Base-by-base conservation (phyloP, 2,888 invertebrate genomes). In the Philereme vetulata region DNA sequence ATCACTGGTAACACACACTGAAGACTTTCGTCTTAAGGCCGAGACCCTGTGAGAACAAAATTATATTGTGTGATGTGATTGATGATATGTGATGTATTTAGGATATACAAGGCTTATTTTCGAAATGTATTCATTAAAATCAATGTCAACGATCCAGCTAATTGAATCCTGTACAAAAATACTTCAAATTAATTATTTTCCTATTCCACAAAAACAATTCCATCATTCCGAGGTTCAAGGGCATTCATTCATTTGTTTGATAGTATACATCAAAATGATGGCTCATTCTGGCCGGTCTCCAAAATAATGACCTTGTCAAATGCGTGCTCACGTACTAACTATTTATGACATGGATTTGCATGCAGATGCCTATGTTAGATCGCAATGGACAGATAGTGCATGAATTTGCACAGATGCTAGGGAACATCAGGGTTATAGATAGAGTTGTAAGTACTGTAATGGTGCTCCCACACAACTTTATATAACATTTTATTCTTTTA, bases 321-420 rank as follows among this genome's bases (percentile, higher is more conserved):
- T 81, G 80, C 78, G 77, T 77, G 71, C 74, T 80, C 77, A 79
- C 80, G 80, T 79, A 80, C 75, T 68, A 68, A 71, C 68, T 78
- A 79, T 82, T 82, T 84, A 82, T 84, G 79, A 82, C 80, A 85
- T 80, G 77, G 73, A 85, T 88, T 85, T 83, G 75, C 84, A 85
- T 86, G 77, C 72, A 80, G 82, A 84, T 83, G 72, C 71, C 68
- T 68, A 72, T 76, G 73, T 72, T 74, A 78, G 76, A 81, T 81
- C 70, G 65, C 62, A 70, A 69, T 77, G 67, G 68, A 76, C 70
- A 72, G 75, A 77, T 76, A 69, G 67, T 67, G 58, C 58, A 58
- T 51, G 49, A 57, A 51, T 45, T 35, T 51, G 6, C 36, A 46
- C 44, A 51, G 55, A 5, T 11, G 10, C 8, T 6, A 9, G 34